phyloP scores from a whole-genome alignment of 2,888 invertebrate species.

The Cerastis rubricosa region DNA sequence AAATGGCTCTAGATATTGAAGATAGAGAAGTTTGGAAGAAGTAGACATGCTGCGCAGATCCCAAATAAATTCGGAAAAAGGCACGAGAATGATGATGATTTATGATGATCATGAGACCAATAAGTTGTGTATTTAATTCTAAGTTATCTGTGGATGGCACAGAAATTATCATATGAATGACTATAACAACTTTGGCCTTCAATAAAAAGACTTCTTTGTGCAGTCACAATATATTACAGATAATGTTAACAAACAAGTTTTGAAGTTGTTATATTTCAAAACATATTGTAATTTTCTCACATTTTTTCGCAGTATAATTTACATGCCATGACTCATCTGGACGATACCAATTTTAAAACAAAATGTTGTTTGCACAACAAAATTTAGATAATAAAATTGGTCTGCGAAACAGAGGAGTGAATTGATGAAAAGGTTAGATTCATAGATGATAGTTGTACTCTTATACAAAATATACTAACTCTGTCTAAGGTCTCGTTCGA shows the following conservation, averaged over 20 bases:
- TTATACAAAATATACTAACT: neutral
- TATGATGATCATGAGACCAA: neutral
- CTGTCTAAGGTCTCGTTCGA: neutral
- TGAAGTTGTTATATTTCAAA: neutral
- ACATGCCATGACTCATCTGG: slow-evolving; percentile 16
- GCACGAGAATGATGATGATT: too few relatives aligned
- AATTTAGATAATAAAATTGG: too few relatives aligned
- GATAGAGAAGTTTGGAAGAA: too few relatives aligned
- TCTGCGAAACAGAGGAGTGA: neutral
- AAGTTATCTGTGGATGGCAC: neutral
- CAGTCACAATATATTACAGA: slow-evolving; percentile 13
- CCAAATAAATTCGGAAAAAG: too few relatives aligned
- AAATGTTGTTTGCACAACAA: neutral
- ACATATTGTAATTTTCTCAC: neutral
- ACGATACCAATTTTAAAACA: neutral
- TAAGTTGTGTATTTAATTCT: neutral
- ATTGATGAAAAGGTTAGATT: neutral
- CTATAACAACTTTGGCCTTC: neutral
- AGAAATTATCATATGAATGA: neutral
- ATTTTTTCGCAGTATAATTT: slow-evolving; percentile 7
- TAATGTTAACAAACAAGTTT: slow-evolving; percentile 26
- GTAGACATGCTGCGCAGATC: too few relatives aligned
- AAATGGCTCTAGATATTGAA: too few relatives aligned
- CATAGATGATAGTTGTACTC: neutral
- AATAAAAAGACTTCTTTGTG: neutral